These are phyloP conservation scores for Monoplex corrugatus DNA, from an alignment of 2,888 invertebrate species.

Conservation along the genomic window DNA sequence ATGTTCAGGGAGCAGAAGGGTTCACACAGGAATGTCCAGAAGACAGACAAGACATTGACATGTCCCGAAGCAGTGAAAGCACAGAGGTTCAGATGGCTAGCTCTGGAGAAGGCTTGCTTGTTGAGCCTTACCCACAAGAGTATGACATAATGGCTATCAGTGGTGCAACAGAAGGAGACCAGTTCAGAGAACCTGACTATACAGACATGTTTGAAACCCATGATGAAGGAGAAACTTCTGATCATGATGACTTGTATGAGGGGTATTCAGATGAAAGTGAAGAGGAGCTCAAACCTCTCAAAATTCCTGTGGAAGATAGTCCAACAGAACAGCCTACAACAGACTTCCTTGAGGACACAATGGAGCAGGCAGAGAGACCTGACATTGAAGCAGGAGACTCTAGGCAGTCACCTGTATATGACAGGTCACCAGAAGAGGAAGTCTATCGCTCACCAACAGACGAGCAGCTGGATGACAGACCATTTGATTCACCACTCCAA, in stretches of 20 bases:
- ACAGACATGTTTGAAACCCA: conserved; percentile 58
- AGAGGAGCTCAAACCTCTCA: conserved; percentile 47
- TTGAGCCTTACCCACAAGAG: conserved; percentile 29
- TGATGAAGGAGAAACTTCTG: conserved; percentile 49
- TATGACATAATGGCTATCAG: conserved; percentile 50
- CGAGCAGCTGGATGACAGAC: conserved; percentile 32
- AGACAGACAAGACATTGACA: not conserved
- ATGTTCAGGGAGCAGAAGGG: not conserved
- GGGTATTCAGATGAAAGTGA: conserved; percentile 43
- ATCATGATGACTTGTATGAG: conserved; percentile 56
- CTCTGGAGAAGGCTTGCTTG: conserved; percentile 42
- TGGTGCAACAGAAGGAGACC: conserved; percentile 48
- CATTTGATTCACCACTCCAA: conserved; percentile 26
- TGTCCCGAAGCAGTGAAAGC: conserved; percentile 37
- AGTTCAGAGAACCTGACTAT: conserved; percentile 37
- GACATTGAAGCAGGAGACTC: conserved; percentile 31
- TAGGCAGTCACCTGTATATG: conserved; percentile 20
- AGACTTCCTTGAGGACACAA: conserved; percentile 10
- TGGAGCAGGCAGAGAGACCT: conserved; percentile 1
- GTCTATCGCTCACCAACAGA: conserved; percentile 28
- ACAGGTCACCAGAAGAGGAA: conserved; percentile 38
- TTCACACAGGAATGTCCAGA: not conserved
- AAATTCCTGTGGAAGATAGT: conserved; percentile 48
- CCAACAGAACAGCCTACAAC: conserved; percentile 42
- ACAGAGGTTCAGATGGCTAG: conserved; percentile 33